phyloP scores from a whole-genome alignment of 2,113 vertebrate genomes.

The Ageneiosus marmoratus region DNA sequence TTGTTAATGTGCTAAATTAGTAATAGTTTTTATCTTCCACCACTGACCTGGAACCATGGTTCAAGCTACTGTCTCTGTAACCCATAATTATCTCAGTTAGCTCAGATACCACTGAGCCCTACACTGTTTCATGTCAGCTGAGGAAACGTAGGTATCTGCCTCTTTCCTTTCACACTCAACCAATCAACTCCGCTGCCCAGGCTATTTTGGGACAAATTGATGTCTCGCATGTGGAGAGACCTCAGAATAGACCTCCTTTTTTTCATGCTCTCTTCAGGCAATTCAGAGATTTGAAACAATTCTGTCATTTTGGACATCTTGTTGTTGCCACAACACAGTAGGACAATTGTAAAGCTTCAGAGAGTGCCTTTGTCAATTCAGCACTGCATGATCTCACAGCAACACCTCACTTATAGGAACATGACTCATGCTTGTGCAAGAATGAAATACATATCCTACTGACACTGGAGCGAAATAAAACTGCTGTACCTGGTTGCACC shows the following conservation, averaged over 20 bases:
- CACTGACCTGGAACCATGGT: neutral
- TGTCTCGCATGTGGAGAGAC: slow-evolving; percentile 56
- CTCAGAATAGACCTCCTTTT: slow-evolving; percentile 62
- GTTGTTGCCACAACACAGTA: slow-evolving; percentile 31
- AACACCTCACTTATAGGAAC: slow-evolving; percentile 7
- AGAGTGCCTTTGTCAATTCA: slow-evolving; percentile 18
- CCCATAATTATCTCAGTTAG: slow-evolving; percentile 24
- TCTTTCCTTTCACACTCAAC: slow-evolving; percentile 49
- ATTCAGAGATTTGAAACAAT: slow-evolving; percentile 56
- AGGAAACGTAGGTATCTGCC: slow-evolving; percentile 64
- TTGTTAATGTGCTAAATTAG: neutral
- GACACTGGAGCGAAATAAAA: neutral
- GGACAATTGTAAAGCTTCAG: neutral
- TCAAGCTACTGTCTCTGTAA: slow-evolving; percentile 24
- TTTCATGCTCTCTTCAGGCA: slow-evolving; percentile 54
- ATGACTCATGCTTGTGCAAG: slow-evolving; percentile 22
- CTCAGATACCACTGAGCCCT: slow-evolving; percentile 9
- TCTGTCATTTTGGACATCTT: slow-evolving; percentile 54
- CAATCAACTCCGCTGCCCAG: slow-evolving; percentile 28
- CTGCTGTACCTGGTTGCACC: neutral
- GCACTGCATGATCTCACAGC: slow-evolving; percentile 11
- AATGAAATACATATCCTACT: slow-evolving; percentile 17
- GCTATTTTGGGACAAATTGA: slow-evolving; percentile 74
- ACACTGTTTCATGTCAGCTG: slow-evolving; percentile 37
- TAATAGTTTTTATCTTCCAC: neutral